Evolutionary conservation across 2,888 invertebrate species (phyloP).

Genomic region (Hydrotaea diabolus): DNA sequence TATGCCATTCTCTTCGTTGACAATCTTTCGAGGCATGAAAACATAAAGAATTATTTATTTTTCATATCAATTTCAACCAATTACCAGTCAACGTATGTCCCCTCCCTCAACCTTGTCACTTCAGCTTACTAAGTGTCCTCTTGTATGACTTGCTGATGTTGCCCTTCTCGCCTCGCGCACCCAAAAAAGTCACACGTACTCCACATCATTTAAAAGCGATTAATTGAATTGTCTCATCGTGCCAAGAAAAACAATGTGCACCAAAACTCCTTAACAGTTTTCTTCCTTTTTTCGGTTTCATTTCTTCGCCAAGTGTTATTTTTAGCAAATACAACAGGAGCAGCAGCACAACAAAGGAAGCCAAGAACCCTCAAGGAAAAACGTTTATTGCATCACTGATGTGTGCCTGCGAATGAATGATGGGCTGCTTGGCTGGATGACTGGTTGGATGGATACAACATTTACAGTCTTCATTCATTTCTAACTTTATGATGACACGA

Average conservation of each 20-base stretch:
- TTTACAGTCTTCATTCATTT: constrained; percentile 23
- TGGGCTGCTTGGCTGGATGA: background rate
- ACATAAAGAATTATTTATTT: no score
- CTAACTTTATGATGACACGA: constrained; percentile 19
- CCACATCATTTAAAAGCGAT: constrained; percentile 63
- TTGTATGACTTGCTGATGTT: background rate
- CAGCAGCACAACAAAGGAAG: no score
- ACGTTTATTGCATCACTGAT: constrained; percentile 60
- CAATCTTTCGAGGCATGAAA: no score
- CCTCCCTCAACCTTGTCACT: constrained; percentile 7
- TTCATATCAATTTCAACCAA: constrained; percentile 28
- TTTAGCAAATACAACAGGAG: background rate
- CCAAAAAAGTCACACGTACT: constrained; percentile 49
- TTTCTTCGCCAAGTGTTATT: background rate
- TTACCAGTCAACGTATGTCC: constrained; percentile 33
- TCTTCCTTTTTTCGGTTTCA: background rate
- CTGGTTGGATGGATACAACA: background rate
- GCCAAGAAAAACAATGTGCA: constrained; percentile 62
- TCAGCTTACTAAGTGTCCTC: constrained; percentile 19
- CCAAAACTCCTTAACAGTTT: constrained; percentile 14
- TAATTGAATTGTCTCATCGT: constrained; percentile 66
- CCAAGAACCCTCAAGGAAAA: constrained; percentile 42
- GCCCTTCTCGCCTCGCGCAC: background rate
- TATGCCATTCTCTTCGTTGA: no score
- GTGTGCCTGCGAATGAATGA: background rate